Conservation (phyloP, 92 coral and sea anemone species). For the Plumapathes pennacea region DNA sequence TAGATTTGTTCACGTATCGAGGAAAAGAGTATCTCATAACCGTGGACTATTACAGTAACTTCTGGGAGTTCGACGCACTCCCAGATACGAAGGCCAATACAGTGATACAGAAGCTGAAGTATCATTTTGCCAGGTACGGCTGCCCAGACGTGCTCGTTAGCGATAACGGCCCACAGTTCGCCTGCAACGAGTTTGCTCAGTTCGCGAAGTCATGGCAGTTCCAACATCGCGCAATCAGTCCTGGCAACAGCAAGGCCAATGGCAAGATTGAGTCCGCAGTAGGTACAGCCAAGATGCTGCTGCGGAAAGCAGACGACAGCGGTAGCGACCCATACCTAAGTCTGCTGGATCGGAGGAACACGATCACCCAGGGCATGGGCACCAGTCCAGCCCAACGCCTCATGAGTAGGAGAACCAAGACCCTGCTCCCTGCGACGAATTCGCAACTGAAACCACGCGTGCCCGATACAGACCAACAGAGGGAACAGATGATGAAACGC, state of each 20-base stretch:
- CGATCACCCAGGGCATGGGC: conserved; percentile 31
- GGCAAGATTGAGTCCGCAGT: conserved; percentile 20
- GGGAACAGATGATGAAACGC: neutral
- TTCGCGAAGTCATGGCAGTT: conserved; percentile 21
- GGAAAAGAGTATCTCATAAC: conserved; percentile 19
- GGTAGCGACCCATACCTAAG: conserved; percentile 16
- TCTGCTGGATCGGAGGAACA: conserved; percentile 10
- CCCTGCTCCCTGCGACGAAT: conserved; percentile 19
- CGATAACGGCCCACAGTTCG: conserved; percentile 25
- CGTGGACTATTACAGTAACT: conserved; percentile 6
- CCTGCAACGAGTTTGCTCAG: conserved; percentile 4
- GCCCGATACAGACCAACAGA: too few relatives aligned
- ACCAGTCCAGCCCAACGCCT: conserved; percentile 42
- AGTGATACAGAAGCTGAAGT: conserved; percentile 5
- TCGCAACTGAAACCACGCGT: conserved; percentile 1
- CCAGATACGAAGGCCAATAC: neutral
- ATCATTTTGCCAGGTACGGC: conserved; percentile 8
- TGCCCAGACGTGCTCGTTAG: conserved; percentile 3
- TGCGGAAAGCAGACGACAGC: conserved; percentile 10
- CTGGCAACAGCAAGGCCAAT: conserved; percentile 17
- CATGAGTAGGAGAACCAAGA: conserved; percentile 24
- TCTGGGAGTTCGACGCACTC: conserved; percentile 2
- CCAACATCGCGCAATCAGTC: conserved; percentile 18
- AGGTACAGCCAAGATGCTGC: conserved; percentile 7
- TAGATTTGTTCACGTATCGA: conserved; percentile 6